phyloP scores from a whole-genome alignment of 2,113 vertebrate species.

The Zootoca vivipara region DNA sequence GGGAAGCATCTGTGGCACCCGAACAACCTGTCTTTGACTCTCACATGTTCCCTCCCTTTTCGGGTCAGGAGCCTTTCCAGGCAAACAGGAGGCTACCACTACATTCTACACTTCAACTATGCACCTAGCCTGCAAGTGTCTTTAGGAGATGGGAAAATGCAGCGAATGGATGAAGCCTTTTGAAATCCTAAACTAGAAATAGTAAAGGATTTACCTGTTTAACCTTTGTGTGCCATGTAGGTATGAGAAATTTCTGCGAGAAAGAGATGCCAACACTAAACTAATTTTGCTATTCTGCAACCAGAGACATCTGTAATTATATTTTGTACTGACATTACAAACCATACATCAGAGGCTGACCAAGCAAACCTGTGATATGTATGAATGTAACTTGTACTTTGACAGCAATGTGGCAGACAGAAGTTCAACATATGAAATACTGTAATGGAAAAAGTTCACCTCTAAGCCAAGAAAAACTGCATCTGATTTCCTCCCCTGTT shows the following conservation, averaged over 20 bases:
- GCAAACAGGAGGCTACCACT: neutral
- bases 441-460: neutral
- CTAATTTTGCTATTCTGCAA: no score
- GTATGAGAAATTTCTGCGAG: neutral
- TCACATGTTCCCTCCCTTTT: neutral
- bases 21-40: neutral
- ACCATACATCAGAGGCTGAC: neutral
- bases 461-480: neutral
- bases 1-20: neutral
- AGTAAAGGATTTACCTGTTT: neutral
- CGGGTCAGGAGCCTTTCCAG: neutral
- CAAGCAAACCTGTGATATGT: neutral
- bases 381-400: neutral
- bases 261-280: no score
- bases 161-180: neutral
- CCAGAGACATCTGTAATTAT: neutral
- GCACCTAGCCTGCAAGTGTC: neutral
- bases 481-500: neutral
- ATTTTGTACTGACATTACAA: neutral
- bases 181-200: neutral
- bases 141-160: neutral
- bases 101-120: neutral
- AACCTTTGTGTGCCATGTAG: no score
- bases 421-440: neutral
- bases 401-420: neutral